phyloP scores from a whole-genome alignment of 2,888 invertebrate genomes.

The Drosophila fungiperda region DNA sequence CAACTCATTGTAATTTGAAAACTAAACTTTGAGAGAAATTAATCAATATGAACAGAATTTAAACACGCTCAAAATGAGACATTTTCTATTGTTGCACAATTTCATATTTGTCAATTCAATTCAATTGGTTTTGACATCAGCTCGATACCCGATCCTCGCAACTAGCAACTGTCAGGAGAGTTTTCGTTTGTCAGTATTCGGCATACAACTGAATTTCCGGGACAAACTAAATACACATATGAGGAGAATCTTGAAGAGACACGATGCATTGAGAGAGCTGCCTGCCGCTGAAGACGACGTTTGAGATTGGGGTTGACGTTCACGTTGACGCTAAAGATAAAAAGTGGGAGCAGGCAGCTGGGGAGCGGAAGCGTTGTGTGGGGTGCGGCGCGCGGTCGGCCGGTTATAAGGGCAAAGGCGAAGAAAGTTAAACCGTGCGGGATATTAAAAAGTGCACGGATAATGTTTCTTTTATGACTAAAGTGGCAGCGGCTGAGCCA shows the following conservation, averaged over 20 bases:
- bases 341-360: not conserved
- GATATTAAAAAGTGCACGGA: constrained; percentile 84
- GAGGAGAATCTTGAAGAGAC: not conserved
- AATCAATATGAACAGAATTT: not conserved
- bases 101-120: not conserved
- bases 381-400: not conserved
- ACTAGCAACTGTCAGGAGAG: too few relatives aligned
- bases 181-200: too few relatives aligned
- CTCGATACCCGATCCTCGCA: not conserved
- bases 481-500: constrained; percentile 66
- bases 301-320: constrained; percentile 8
- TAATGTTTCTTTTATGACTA: constrained; percentile 80
- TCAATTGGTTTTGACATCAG: not conserved
- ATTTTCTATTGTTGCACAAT: not conserved
- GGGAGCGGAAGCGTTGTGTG: not conserved
- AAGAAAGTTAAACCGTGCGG: constrained; percentile 82
- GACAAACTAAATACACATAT: not conserved
- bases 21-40: too few relatives aligned
- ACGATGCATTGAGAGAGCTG: constrained; percentile 74
- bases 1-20: too few relatives aligned
- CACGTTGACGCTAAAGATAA: constrained; percentile 5
- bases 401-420: constrained; percentile 21
- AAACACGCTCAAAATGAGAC: not conserved
- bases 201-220: not conserved
- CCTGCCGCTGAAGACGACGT: constrained; percentile 33